Conservation (phyloP, 1,140 invertebrate genomes). For the Branchinecta lindahli region DNA sequence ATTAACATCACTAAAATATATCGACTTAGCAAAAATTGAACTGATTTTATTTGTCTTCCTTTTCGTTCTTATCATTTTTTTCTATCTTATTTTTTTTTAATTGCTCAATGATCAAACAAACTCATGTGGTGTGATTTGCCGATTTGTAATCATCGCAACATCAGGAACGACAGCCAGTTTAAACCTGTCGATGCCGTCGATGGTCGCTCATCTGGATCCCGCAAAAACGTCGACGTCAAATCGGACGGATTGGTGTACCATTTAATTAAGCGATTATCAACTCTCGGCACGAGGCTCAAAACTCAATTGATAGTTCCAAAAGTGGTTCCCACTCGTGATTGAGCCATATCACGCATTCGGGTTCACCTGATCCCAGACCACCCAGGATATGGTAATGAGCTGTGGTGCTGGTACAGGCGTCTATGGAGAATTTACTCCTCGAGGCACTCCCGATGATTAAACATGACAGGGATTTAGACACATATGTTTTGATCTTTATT, state of each 20-base stretch:
- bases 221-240: no score
- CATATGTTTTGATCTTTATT: neutral
- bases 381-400: conserved; percentile 5
- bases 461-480: neutral
- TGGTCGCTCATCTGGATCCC: no score
- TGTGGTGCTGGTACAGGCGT: neutral
- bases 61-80: no score
- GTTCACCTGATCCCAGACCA: neutral
- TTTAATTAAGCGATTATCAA: conserved; percentile 5
- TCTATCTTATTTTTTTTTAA: no score
- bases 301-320: conserved; percentile 1
- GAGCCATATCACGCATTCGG: conserved; percentile 9
- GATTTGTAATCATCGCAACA: no score
- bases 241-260: neutral
- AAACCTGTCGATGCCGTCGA: no score
- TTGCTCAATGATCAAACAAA: no score
- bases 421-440: conserved; percentile 3
- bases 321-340: neutral
- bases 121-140: no score
- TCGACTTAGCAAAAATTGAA: no score
- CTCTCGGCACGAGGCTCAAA: neutral
- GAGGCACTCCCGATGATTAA: neutral
- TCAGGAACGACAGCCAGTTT: no score
- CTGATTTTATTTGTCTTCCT: no score
- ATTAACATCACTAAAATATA: no score